Base-by-base conservation (phyloP, 2,113 vertebrate genomes). In the Aphyosemion australe region DNA sequence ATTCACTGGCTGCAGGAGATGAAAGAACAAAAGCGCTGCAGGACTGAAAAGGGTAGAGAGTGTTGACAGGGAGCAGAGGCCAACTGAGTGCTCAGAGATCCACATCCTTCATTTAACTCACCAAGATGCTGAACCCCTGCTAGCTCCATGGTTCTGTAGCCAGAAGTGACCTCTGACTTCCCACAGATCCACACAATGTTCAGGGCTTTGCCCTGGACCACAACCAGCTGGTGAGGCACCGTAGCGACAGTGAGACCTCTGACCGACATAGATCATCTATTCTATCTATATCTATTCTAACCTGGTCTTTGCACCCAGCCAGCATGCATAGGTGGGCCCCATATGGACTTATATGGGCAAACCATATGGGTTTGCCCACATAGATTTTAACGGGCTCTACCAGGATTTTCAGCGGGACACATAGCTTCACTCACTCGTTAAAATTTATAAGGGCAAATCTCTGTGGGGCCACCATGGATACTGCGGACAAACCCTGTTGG, bases 1-100 rank as follows among this genome's bases (percentile, higher is more conserved):
- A 62, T 70, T 74, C 20, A 4, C 73, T 26, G 73, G 61, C 42
- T 55, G n/a, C 34, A 41, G 21, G 65, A 69, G 73, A 70, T 32
- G 73, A 77, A 67, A 69, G 65, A 67, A 75, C 37, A 57, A 43
- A 54, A 69, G n/a, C 0, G 2, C 26, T 65, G 67, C 41, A 18
- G 57, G 60, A 67, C 34, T 4, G 43, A 12, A 18, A n/a, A 12
- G 68, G 60, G 26, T 39, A 20, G 60, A 62, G 58, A 9, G 8
- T 11, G 14, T 47, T 41, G 71, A 55, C 16, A n/a, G 18, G 41
- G 65, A 72, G 67, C 41, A 46, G 50, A 65, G 34, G 60, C 47
- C 49, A 20, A 42, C 14, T 15, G 63, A n/a, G 52, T 1, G 20
- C 18, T 61, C 51, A 70, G 37, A 14, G 41, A 64, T 56, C 18